Conservation (phyloP, 2,888 invertebrate genomes). For the Drosophila mimetica region DNA sequence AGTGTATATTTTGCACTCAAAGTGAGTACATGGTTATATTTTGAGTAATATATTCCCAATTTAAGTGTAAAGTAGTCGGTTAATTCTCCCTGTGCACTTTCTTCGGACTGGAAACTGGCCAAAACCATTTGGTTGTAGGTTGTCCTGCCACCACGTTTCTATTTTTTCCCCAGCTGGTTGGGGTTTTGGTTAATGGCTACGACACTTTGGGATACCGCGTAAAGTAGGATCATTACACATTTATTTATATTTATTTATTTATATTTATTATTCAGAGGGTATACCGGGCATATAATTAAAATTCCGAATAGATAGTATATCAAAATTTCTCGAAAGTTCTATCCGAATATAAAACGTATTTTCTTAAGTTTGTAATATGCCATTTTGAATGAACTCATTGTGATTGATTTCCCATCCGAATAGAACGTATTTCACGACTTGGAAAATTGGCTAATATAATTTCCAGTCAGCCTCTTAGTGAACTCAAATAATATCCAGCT, state of each 20-base stretch:
- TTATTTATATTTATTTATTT: too few species aligned
- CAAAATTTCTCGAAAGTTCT: background rate
- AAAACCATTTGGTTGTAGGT: conserved; percentile 49
- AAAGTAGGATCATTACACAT: background rate
- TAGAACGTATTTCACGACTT: too few species aligned
- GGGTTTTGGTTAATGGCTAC: conserved; percentile 37
- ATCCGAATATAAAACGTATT: too few species aligned
- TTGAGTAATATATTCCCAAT: too few species aligned
- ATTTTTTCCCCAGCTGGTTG: conserved; percentile 1
- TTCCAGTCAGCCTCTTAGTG: background rate
- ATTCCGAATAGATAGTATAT: background rate
- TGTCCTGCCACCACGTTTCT: background rate
- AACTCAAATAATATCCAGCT: background rate
- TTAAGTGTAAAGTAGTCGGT: too few species aligned
- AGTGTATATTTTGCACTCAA: too few species aligned
- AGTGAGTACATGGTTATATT: too few species aligned
- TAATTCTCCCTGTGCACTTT: too few species aligned
- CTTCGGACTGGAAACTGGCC: conserved; percentile 10
- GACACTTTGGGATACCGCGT: background rate
- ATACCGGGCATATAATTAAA: too few species aligned
- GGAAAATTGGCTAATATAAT: background rate
- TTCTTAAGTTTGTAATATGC: too few species aligned
- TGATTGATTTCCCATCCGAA: background rate
- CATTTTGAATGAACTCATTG: too few species aligned
- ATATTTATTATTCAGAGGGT: too few species aligned